These are phyloP conservation scores for Syrphus vitripennis DNA, from an alignment of 2,888 invertebrate species.

Conservation along the genomic window DNA sequence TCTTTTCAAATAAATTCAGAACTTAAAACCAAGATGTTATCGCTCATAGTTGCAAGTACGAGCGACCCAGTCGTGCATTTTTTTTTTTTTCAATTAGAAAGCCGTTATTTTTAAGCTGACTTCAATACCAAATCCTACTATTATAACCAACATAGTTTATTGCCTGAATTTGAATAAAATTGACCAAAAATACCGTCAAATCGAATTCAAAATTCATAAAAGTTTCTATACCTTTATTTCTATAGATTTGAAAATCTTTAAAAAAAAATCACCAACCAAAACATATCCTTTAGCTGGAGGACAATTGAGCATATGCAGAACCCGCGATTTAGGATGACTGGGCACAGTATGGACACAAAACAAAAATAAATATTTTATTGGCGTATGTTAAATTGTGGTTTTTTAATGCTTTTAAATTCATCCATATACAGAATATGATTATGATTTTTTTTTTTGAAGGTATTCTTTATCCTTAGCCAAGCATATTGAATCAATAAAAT, in stretches of 20 bases:
- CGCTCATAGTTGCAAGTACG: too few species aligned
- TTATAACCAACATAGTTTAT: not conserved
- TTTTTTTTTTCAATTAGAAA: too few species aligned
- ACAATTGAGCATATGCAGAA: not conserved
- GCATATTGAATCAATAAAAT: constrained; percentile 61
- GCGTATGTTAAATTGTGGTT: constrained; percentile 50
- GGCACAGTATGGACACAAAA: not conserved
- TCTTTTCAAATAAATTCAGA: too few species aligned
- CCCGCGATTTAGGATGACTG: not conserved
- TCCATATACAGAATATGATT: constrained; percentile 7
- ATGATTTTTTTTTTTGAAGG: not conserved
- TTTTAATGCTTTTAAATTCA: constrained; percentile 31
- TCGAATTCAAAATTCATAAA: constrained; percentile 15
- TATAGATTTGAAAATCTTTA: constrained; percentile 21
- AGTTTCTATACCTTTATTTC: too few species aligned
- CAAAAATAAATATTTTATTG: constrained; percentile 12
- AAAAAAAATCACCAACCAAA: not conserved
- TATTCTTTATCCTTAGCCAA: constrained; percentile 20
- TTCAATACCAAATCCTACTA: too few species aligned
- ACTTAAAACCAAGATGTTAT: too few species aligned
- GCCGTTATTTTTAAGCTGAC: too few species aligned
- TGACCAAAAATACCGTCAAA: constrained; percentile 53
- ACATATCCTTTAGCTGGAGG: constrained; percentile 1
- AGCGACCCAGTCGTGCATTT: too few species aligned
- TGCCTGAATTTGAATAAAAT: constrained; percentile 46